Evolutionary conservation across 2,797 vertebrate species (phyloP).

Genomic region (Acestrorhynchus altus): DNA sequence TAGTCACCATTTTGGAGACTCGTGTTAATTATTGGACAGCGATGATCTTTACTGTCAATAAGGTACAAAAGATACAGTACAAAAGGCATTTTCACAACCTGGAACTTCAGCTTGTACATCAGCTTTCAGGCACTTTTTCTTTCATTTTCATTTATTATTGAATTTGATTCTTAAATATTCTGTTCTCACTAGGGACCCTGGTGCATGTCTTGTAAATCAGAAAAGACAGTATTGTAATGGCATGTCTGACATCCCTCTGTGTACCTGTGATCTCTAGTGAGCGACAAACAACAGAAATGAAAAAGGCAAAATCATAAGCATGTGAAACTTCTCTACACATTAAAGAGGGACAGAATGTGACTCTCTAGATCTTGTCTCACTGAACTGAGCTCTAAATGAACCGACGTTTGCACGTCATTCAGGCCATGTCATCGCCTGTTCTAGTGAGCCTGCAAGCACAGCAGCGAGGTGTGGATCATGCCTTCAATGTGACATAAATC

Average conservation of each 20-base stretch:
- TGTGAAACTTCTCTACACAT: not conserved
- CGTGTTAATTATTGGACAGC: no score
- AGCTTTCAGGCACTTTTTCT: no score
- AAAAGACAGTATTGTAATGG: not conserved
- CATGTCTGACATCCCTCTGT: no score
- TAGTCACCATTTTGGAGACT: no score
- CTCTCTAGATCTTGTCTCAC: not conserved
- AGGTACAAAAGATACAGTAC: no score
- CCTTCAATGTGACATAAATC: constrained; percentile 1
- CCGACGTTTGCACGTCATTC: not conserved
- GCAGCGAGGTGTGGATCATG: constrained; percentile 2
- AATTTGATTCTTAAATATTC: not conserved
- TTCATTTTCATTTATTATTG: not conserved
- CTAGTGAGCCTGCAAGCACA: constrained; percentile 16
- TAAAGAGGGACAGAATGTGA: not conserved
- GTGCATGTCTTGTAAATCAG: not conserved
- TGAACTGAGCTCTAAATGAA: not conserved
- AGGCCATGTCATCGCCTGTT: not conserved
- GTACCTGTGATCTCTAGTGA: no score
- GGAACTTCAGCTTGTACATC: no score
- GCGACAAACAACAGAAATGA: not conserved
- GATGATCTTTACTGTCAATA: no score
- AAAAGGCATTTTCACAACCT: no score
- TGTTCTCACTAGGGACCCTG: not conserved
- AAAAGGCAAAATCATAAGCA: not conserved